These are phyloP conservation scores for Dromaius novaehollandiae DNA, from an alignment of 2,113 vertebrate species.

Conservation along the genomic window DNA sequence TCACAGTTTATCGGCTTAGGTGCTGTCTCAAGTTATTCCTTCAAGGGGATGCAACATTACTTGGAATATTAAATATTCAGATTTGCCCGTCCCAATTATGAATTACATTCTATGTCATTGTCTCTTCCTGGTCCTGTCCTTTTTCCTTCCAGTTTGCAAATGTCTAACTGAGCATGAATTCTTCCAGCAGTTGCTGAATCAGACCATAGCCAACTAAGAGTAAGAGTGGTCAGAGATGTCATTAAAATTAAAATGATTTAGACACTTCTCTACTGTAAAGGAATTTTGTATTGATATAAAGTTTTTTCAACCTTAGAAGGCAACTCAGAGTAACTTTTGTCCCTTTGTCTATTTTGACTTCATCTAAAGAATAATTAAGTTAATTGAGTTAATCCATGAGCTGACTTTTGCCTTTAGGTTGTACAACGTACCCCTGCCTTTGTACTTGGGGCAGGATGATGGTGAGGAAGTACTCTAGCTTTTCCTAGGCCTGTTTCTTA, in stretches of 20 bases:
- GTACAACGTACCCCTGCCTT: background rate
- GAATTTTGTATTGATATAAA: background rate
- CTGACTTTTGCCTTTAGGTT: background rate
- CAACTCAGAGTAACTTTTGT: background rate
- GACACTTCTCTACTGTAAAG: background rate
- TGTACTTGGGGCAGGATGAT: too few species aligned
- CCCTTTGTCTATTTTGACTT: background rate
- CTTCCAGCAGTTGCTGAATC: background rate
- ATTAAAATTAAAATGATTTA: background rate
- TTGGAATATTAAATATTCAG: background rate
- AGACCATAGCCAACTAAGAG: background rate
- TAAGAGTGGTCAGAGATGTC: background rate
- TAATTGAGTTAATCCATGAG: background rate
- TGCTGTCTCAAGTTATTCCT: background rate
- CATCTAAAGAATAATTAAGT: accelerated
- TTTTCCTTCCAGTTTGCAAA: background rate
- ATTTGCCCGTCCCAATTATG: background rate
- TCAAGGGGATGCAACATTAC: background rate
- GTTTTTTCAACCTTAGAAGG: background rate
- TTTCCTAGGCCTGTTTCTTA: background rate
- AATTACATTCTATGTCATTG: background rate
- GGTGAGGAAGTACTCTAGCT: background rate
- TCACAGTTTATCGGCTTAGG: background rate
- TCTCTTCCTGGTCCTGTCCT: background rate
- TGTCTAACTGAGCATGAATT: background rate